Evolutionary conservation across 2,888 invertebrate species (phyloP).

Genomic region (Muschampia plurimacula): DNA sequence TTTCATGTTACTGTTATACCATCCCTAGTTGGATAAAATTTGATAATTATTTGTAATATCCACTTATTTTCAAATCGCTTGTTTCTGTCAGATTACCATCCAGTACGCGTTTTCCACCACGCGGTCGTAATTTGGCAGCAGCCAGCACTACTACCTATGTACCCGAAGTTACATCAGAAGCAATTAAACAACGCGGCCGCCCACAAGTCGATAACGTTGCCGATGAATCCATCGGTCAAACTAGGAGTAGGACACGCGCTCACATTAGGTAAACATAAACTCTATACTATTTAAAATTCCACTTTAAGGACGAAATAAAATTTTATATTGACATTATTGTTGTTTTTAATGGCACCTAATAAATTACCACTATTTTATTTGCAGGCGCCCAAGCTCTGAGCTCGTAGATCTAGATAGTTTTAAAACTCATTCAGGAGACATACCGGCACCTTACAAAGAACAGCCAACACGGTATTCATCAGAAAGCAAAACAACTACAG

Average conservation of each 20-base stretch:
- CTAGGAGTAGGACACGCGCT: constrained; percentile 85
- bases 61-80: neutral
- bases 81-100: constrained; percentile 87
- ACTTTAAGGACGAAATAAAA: neutral
- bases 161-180: constrained; percentile 77
- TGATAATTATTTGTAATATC: neutral
- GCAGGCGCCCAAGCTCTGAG: constrained; percentile 91
- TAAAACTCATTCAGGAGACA: constrained; percentile 89
- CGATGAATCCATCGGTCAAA: constrained; percentile 78
- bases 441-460: constrained; percentile 83
- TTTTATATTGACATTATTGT: neutral
- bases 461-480: constrained; percentile 75
- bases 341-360: neutral
- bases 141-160: constrained; percentile 80
- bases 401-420: constrained; percentile 93
- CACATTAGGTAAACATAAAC: constrained; percentile 79
- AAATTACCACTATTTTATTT: constrained; percentile 44
- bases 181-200: constrained; percentile 72
- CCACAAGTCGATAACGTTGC: constrained; percentile 76
- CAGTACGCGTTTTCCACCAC: constrained; percentile 94
- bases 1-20: neutral
- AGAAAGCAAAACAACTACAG: constrained; percentile 82
- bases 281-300: too few relatives aligned
- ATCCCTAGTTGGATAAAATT: neutral
- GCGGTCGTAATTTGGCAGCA: constrained; percentile 82